phyloP scores from a whole-genome alignment of 1,140 invertebrate species.

The Chlorops oryzae region DNA sequence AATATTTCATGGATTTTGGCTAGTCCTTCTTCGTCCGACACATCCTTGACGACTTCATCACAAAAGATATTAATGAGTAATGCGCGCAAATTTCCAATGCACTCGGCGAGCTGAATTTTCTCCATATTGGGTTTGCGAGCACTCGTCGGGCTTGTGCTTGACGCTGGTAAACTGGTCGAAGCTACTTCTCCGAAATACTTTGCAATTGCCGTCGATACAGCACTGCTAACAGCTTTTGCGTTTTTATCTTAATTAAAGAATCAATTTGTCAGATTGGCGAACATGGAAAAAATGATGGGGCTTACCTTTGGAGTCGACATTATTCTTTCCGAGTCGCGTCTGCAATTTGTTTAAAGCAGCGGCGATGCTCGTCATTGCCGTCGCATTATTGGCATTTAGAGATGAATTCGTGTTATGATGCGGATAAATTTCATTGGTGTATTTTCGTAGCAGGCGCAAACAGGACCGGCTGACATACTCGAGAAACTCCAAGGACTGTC shows the following conservation, averaged over 20 bases:
- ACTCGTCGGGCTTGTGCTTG: slow-evolving; percentile 12
- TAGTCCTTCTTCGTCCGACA: slow-evolving; percentile 43
- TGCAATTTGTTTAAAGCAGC: slow-evolving; percentile 53
- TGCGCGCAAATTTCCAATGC: slow-evolving; percentile 77
- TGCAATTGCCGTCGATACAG: slow-evolving; percentile 10
- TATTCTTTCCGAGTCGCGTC: slow-evolving; percentile 49
- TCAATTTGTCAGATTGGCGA: not conserved
- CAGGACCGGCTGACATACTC: slow-evolving; percentile 81
- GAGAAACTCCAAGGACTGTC: slow-evolving; percentile 66
- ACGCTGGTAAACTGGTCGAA: not conserved
- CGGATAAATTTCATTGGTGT: slow-evolving; percentile 86
- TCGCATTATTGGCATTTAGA: slow-evolving; percentile 5
- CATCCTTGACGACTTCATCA: slow-evolving; percentile 57
- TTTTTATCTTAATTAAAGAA: slow-evolving; percentile 22
- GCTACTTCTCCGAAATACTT: slow-evolving; percentile 24
- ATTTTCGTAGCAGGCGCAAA: slow-evolving; percentile 73
- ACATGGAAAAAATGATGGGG: not conserved
- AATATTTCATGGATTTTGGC: slow-evolving; percentile 66
- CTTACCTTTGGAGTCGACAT: not conserved
- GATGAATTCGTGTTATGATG: slow-evolving; percentile 42
- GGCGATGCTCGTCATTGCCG: slow-evolving; percentile 45
- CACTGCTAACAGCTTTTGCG: slow-evolving; percentile 11
- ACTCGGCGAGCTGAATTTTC: slow-evolving; percentile 72
- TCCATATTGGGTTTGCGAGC: slow-evolving; percentile 58
- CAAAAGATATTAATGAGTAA: slow-evolving; percentile 78